Percentiles rank a stretch among this genome's conserved stretches.
Evolutionary conservation across 2,888 invertebrate species (phyloP).

Genomic region (Andrena dorsata): DNA sequence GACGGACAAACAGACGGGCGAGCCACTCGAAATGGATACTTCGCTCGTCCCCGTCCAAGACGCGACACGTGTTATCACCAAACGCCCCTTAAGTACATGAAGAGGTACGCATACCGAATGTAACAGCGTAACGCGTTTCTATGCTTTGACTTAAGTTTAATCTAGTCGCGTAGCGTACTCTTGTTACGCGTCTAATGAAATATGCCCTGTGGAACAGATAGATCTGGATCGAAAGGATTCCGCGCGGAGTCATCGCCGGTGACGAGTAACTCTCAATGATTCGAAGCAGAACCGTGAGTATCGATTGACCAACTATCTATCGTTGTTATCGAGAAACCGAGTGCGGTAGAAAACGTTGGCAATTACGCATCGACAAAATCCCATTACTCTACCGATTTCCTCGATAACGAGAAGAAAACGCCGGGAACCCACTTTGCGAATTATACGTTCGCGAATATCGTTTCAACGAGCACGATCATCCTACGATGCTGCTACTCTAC

Average conservation of each 20-base stretch:
- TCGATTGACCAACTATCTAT: conserved; percentile 1
- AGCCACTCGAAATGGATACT: background rate
- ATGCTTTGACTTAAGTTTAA: conserved; percentile 53
- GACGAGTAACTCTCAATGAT: conserved; percentile 8
- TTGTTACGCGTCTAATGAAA: conserved; percentile 74
- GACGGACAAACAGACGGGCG: background rate
- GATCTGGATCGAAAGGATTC: conserved; percentile 56
- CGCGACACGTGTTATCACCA: background rate
- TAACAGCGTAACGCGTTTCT: conserved; percentile 46
- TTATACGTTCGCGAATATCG: no score
- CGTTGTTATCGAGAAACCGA: conserved; percentile 1
- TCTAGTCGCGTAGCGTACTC: conserved; percentile 70
- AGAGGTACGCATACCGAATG: conserved; percentile 46
- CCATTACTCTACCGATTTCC: background rate
- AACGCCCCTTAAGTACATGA: conserved; percentile 63
- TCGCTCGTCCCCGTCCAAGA: background rate
- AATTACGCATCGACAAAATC: background rate
- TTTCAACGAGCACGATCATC: no score
- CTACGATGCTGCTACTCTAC: background rate
- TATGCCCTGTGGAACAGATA: conserved; percentile 78
- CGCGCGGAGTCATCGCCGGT: conserved; percentile 6
- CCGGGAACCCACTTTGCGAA: no score
- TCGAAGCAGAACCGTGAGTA: background rate
- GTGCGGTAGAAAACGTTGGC: background rate
- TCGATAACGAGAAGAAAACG: background rate